A percentile compares a stretch with the other conserved stretches of the same genome.
These are phyloP conservation scores for Tenthredo scrophulariae DNA, from an alignment of 2,888 invertebrate species.

Conservation along the genomic window DNA sequence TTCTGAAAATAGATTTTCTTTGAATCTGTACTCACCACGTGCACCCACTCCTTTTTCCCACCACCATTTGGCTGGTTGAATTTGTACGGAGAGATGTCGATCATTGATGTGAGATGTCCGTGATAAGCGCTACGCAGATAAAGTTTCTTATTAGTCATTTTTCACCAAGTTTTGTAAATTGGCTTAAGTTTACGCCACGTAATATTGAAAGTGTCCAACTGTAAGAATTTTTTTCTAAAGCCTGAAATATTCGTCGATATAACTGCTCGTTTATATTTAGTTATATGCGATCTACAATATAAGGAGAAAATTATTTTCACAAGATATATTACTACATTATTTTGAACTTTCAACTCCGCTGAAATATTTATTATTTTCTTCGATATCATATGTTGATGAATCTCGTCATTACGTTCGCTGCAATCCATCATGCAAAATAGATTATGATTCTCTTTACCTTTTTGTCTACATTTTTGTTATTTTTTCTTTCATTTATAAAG, in stretches of 20 bases:
- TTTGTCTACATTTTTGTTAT: background rate
- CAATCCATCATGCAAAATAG: conserved; percentile 3
- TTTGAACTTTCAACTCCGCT: conserved; percentile 32
- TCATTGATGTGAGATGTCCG: conserved; percentile 96
- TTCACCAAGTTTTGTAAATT: background rate
- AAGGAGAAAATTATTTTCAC: conserved; percentile 20
- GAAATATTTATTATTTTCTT: conserved; percentile 24
- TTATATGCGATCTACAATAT: background rate
- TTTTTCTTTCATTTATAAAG: background rate
- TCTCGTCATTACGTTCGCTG: conserved; percentile 9
- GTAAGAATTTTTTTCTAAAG: conserved; percentile 3
- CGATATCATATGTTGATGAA: conserved; percentile 7
- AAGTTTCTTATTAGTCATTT: conserved; percentile 60
- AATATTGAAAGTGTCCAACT: conserved; percentile 33
- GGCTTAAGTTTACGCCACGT: conserved; percentile 4
- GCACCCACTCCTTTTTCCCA: conserved; percentile 91
- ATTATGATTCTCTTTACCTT: background rate
- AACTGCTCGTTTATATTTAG: background rate
- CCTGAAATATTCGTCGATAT: conserved; percentile 32
- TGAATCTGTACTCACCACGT: conserved; percentile 86
- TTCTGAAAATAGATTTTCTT: background rate
- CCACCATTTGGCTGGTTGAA: conserved; percentile 93
- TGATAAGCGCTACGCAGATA: conserved; percentile 93
- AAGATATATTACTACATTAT: conserved; percentile 31
- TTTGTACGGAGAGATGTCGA: conserved; percentile 99